Evolutionary conservation across 2,888 invertebrate species (phyloP).

Genomic region (Noctua janthina): DNA sequence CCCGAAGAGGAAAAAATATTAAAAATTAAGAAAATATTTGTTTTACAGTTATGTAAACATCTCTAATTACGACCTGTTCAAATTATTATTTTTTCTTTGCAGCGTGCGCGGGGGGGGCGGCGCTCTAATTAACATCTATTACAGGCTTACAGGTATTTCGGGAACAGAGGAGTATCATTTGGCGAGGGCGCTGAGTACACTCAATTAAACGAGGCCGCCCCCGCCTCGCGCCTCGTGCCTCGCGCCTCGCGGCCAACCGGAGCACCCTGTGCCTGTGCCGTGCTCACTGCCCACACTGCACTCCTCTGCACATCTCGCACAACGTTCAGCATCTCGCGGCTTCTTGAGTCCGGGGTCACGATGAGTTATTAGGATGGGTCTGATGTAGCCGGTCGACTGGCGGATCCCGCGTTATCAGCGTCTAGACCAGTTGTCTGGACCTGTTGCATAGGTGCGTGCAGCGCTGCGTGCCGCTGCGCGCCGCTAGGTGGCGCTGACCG

Average conservation of each 20-base stretch:
- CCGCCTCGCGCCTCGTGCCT: conserved; percentile 65
- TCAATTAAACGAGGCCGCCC: conserved; percentile 86
- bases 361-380: conserved; percentile 13
- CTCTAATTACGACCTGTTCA: conserved; percentile 90
- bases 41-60: conserved; percentile 90
- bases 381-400: conserved; percentile 23
- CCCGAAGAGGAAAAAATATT: conserved; percentile 86
- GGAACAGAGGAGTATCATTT: conserved; percentile 88
- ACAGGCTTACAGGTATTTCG: conserved; percentile 89
- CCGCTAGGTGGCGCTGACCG: conserved; percentile 77
- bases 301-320: conserved; percentile 33
- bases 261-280: conserved; percentile 43
- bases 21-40: conserved; percentile 90
- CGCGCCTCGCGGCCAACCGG: conserved; percentile 50
- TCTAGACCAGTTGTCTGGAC: conserved; percentile 62
- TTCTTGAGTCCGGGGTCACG: not conserved
- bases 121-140: conserved; percentile 90
- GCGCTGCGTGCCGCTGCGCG: conserved; percentile 53
- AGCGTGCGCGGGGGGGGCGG: conserved; percentile 78
- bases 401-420: conserved; percentile 54
- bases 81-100: conserved; percentile 89
- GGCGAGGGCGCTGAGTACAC: conserved; percentile 89
- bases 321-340: conserved; percentile 5
- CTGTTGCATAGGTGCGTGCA: conserved; percentile 65
- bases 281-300: conserved; percentile 49